Evolutionary conservation across 2,888 invertebrate species (phyloP).

Genomic region (Cheilosia scutellata): DNA sequence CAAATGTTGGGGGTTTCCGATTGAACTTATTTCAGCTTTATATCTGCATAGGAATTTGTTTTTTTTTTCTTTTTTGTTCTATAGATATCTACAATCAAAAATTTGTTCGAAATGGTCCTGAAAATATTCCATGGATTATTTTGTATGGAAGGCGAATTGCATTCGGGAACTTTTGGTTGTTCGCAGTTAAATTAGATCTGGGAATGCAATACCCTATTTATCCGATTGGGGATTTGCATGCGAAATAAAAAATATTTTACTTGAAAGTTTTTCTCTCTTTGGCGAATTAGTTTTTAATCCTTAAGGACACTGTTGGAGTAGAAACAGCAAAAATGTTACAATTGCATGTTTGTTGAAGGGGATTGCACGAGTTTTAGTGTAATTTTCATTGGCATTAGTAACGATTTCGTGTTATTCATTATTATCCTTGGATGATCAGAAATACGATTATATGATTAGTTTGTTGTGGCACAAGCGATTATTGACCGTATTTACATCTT

Average conservation of each 20-base stretch:
- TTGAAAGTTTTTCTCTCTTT: neutral
- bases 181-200: conserved; percentile 22
- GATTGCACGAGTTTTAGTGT: neutral
- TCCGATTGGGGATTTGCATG: conserved; percentile 27
- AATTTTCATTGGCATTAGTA: too few relatives aligned
- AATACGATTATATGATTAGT: too few relatives aligned
- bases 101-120: neutral
- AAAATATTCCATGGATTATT: conserved; percentile 9
- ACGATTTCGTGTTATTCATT: too few relatives aligned
- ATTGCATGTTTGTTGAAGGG: neutral
- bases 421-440: too few relatives aligned
- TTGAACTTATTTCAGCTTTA: neutral
- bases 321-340: neutral
- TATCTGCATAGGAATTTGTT: neutral
- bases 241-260: neutral
- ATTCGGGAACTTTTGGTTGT: neutral
- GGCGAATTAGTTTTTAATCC: conserved; percentile 15
- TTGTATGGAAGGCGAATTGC: neutral
- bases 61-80: neutral
- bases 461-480: too few relatives aligned
- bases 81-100: neutral
- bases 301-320: neutral
- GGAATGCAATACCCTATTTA: conserved; percentile 20
- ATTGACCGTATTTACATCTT: too few relatives aligned
- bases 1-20: conserved; percentile 4